Base-by-base conservation (phyloP, 2,888 invertebrate genomes). In the Ophion ventricosus region DNA sequence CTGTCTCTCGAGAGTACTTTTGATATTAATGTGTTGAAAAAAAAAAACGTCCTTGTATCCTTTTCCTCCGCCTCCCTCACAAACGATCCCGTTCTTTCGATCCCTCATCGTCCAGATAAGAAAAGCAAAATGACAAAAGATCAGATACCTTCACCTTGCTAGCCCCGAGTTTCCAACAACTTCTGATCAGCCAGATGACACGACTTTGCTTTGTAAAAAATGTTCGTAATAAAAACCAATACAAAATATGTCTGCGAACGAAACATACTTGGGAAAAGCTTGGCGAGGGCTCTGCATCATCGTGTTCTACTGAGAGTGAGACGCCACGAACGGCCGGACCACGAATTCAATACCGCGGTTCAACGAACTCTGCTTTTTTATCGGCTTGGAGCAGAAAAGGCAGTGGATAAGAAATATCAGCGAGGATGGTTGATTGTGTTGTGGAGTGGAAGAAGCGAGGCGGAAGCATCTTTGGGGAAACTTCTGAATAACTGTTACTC, bases 201-300 rank as follows among this genome's bases (percentile, higher is more conserved):
- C 90, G 87, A 90, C 89, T 92, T 92, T 92, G 92, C 92, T 92
- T 93, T 93, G 91, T 92, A 93, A 92, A 92, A 92, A 91, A 91
- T 92, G 92, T 93, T 93, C 91, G 90, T 92, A 93, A 92, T 92
- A 92, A 93, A 90, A 89, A 87, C 29, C 59, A 25, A 75, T 54
- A 70, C 49, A 67, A 67, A 67, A 70, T 54, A 56, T 14, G 20
- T 29, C 57, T 3, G 23, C 17, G 57, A 23, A 57, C 11, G 11
- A 23, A 8, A 1, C 10, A 23, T 57, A 57, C 5, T 57, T 57
- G 23, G 23, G 23, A 10, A 57, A 57, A 57, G n/a, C 57, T 23
- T 0, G 5, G 57, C 57, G 57, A 2, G 43, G 11, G 2, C 11
- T 2, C 43, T 43, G 2, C 43, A 43, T 29, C 4, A 29, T 29